Evolutionary conservation across 2,888 invertebrate species (phyloP).

Genomic region (Tetragonisca angustula): DNA sequence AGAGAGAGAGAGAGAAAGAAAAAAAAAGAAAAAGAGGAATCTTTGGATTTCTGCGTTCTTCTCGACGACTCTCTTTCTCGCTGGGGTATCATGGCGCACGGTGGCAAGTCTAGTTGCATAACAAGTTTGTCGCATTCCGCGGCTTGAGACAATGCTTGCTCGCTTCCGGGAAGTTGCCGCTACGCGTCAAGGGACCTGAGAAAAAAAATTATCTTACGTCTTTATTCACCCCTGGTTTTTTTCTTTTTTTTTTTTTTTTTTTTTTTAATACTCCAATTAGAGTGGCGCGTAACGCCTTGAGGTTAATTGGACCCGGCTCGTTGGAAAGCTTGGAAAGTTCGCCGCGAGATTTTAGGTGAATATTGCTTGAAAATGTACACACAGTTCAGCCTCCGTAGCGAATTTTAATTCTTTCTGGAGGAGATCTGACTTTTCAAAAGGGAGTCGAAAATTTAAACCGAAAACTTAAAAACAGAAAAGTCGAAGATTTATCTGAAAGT

Average conservation of each 20-base stretch:
- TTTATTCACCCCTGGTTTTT: not conserved
- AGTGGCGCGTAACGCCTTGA: not conserved
- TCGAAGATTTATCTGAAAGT: too few relatives aligned
- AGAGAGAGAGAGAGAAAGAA: not conserved
- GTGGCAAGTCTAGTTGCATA: slow-evolving; percentile 30
- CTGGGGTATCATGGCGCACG: not conserved
- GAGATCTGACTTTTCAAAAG: too few relatives aligned
- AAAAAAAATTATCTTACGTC: not conserved
- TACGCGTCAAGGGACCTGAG: not conserved
- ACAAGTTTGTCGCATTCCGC: slow-evolving; percentile 3
- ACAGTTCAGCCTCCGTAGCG: too few relatives aligned
- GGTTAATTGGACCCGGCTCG: not conserved
- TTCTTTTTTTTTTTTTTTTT: too few relatives aligned
- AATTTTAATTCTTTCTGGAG: too few relatives aligned
- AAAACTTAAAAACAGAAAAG: too few relatives aligned
- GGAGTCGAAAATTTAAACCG: too few relatives aligned
- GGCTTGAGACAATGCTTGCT: slow-evolving; percentile 6
- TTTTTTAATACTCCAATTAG: not conserved
- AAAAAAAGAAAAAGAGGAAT: not conserved
- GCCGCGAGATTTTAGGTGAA: not conserved
- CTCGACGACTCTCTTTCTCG: not conserved
- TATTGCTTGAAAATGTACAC: too few relatives aligned
- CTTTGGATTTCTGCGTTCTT: not conserved
- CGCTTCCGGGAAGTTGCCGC: slow-evolving; percentile 31
- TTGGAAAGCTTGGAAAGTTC: not conserved